Conservation (phyloP, 2,888 invertebrate genomes). For the Gandaritis pyraliata region DNA sequence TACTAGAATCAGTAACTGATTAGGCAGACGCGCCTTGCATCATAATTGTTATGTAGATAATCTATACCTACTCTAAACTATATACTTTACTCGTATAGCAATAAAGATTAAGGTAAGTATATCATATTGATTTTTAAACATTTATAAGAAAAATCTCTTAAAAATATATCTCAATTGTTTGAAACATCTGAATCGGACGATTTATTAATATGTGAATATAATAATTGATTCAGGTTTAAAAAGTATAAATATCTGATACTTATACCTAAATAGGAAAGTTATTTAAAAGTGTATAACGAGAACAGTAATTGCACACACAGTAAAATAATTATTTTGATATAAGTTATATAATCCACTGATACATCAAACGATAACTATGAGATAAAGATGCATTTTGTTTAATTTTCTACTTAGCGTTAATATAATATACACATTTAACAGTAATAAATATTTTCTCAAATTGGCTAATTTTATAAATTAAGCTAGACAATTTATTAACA, state of each 20-base stretch:
- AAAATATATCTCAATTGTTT: constrained; percentile 80
- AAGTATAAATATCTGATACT: constrained; percentile 74
- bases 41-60: constrained; percentile 51
- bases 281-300: constrained; percentile 69
- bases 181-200: constrained; percentile 57
- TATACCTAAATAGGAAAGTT: constrained; percentile 77
- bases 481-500: constrained; percentile 54
- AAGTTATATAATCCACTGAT: constrained; percentile 47
- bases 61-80: constrained; percentile 59
- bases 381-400: constrained; percentile 27
- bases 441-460: constrained; percentile 36
- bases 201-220: constrained; percentile 63
- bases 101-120: constrained; percentile 67
- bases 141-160: constrained; percentile 81
- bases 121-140: constrained; percentile 66
- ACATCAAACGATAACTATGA: constrained; percentile 31
- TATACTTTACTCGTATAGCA: constrained; percentile 69
- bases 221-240: constrained; percentile 60
- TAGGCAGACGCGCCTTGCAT: constrained; percentile 64
- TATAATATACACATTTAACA: constrained; percentile 31
- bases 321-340: constrained; percentile 59
- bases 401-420: constrained; percentile 29
- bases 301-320: constrained; percentile 48
- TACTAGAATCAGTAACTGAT: constrained; percentile 60
- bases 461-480: constrained; percentile 52